phyloP scores from a whole-genome alignment of 2,888 invertebrate genomes.

The Chaetogeoica ovagalla region DNA sequence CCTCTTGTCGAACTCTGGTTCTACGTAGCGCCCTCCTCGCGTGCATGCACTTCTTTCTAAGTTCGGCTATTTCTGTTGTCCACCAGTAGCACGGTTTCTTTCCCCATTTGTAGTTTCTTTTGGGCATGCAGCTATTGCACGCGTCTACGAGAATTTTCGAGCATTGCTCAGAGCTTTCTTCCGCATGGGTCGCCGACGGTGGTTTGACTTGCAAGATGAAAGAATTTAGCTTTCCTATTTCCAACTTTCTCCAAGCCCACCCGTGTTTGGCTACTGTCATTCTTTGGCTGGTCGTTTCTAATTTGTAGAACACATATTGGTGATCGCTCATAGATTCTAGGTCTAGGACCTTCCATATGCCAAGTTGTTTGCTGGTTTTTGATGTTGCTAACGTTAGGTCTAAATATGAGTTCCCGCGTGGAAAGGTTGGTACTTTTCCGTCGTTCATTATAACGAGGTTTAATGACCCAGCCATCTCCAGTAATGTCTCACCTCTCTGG shows the following conservation, averaged over 20 bases:
- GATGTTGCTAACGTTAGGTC: too few relatives aligned
- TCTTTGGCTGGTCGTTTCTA: background rate
- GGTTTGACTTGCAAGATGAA: background rate
- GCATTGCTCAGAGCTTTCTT: too few relatives aligned
- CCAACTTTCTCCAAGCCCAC: conserved; percentile 13
- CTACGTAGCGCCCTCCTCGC: too few relatives aligned
- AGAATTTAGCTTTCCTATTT: background rate
- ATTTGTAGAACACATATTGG: too few relatives aligned
- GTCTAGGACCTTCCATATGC: too few relatives aligned
- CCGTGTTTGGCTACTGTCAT: background rate
- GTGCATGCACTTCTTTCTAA: background rate
- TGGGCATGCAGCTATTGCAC: too few relatives aligned
- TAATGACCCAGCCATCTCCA: background rate
- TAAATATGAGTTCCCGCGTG: background rate
- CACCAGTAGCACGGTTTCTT: conserved; percentile 14
- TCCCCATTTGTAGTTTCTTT: too few relatives aligned
- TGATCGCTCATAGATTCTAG: background rate
- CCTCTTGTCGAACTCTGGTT: background rate
- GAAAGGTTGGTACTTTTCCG: background rate
- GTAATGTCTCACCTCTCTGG: background rate
- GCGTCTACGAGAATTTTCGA: too few relatives aligned
- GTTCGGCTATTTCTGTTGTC: background rate
- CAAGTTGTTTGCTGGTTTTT: too few relatives aligned
- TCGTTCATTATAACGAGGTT: conserved; percentile 1
- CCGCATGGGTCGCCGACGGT: background rate